These are phyloP conservation scores for Drosophila tsacasi DNA, from an alignment of 1,140 invertebrate species.

Conservation along the genomic window DNA sequence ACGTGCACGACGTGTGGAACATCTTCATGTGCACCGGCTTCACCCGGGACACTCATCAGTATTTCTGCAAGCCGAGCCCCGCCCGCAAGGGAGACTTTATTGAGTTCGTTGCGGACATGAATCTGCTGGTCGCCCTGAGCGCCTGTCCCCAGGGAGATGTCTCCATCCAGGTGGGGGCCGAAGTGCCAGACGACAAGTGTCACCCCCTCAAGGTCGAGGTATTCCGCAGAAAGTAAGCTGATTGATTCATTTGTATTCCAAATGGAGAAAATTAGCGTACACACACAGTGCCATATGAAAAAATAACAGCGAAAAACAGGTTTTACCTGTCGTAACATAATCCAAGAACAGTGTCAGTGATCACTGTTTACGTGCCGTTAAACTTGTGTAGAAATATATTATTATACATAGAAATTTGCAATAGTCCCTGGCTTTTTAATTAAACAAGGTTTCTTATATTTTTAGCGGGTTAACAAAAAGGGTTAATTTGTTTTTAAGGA, in stretches of 20 bases:
- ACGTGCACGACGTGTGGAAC: constrained; percentile 86
- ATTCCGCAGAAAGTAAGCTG: constrained; percentile 66
- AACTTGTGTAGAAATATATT: not conserved
- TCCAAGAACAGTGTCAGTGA: not conserved
- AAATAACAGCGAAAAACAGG: not conserved
- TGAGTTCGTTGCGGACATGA: constrained; percentile 86
- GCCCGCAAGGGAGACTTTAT: constrained; percentile 86
- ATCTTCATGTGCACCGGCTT: constrained; percentile 86
- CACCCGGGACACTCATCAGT: constrained; percentile 85
- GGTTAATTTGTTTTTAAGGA: too few species aligned
- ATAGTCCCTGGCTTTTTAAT: not conserved
- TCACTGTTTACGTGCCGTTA: not conserved
- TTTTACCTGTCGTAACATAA: not conserved
- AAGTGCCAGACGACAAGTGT: constrained; percentile 85
- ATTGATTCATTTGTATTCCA: not conserved
- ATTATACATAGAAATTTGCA: not conserved
- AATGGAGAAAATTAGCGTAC: not conserved
- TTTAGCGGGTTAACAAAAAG: not conserved
- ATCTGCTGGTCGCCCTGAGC: constrained; percentile 85
- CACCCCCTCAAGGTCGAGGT: constrained; percentile 86
- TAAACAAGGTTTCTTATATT: not conserved
- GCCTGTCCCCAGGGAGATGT: constrained; percentile 86
- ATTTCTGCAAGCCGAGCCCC: constrained; percentile 86
- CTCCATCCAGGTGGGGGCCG: constrained; percentile 84
- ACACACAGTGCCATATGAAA: constrained; percentile 15